A percentile compares a stretch with the other conserved stretches of the same genome.
Evolutionary conservation across 1,140 invertebrate species (phyloP).

Genomic region (Meloidogyne exigua): DNA sequence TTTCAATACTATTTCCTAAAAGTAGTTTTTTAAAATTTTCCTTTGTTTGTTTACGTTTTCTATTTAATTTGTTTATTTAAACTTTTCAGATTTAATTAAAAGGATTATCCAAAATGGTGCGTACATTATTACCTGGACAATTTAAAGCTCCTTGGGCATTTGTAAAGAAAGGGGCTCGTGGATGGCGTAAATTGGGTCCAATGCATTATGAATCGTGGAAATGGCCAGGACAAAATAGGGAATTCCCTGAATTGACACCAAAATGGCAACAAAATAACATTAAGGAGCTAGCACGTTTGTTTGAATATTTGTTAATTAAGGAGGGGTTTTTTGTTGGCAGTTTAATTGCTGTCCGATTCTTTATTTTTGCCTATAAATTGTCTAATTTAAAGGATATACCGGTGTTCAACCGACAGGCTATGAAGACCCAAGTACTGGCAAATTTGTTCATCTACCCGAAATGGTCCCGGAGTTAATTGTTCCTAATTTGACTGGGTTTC

Average conservation of each 20-base stretch:
- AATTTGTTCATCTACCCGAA: conserved; percentile 76
- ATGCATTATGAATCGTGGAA: conserved; percentile 38
- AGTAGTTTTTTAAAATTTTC: too few species aligned
- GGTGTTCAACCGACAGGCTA: conserved; percentile 54
- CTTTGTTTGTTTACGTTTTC: too few species aligned
- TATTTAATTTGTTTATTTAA: too few species aligned
- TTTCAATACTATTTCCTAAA: neutral
- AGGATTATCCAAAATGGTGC: conserved; percentile 37
- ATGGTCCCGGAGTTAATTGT: conserved; percentile 88
- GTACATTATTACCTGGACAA: conserved; percentile 38
- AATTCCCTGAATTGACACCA: conserved; percentile 57
- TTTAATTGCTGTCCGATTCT: too few species aligned
- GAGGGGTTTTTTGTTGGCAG: neutral
- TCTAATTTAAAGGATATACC: conserved; percentile 56
- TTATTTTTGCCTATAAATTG: too few species aligned
- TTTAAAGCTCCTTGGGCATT: conserved; percentile 59
- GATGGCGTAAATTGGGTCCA: conserved; percentile 57
- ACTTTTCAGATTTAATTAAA: too few species aligned
- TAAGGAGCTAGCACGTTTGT: conserved; percentile 33
- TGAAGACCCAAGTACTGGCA: conserved; percentile 63
- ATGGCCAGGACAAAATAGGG: conserved; percentile 56
- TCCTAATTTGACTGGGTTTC: conserved; percentile 76
- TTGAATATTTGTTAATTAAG: neutral
- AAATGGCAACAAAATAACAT: conserved; percentile 51
- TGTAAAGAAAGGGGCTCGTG: conserved; percentile 51